Evolutionary conservation across 2,113 vertebrate species (phyloP).

Genomic region (Sapajus apella): DNA sequence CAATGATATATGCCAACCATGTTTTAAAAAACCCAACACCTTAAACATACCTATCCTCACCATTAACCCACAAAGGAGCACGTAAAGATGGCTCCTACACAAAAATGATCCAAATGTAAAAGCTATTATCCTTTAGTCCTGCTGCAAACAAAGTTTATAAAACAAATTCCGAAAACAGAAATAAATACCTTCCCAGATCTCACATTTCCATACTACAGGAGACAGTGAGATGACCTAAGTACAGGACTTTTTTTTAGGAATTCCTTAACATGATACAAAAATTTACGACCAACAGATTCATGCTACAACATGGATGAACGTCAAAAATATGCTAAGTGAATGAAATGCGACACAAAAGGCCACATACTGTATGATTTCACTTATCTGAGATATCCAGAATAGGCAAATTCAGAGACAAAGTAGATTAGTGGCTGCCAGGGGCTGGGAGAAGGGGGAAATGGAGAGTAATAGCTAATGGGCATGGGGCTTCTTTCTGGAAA

Average conservation of each 20-base stretch:
- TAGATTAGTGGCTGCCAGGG: neutral
- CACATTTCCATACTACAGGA: neutral
- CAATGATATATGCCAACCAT: neutral
- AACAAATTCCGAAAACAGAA: slow-evolving; percentile 31
- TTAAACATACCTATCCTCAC: neutral
- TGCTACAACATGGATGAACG: neutral
- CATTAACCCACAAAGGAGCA: neutral
- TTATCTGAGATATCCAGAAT: slow-evolving; percentile 28
- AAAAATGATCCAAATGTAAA: slow-evolving; percentile 23
- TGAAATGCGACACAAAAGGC: neutral
- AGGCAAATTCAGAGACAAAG: slow-evolving; percentile 10
- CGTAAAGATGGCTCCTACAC: neutral
- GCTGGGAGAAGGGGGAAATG: neutral
- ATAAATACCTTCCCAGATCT: neutral
- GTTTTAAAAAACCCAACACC: neutral
- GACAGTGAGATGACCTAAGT: slow-evolving; percentile 18
- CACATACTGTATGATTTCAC: neutral
- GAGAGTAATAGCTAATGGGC: neutral
- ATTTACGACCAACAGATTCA: neutral
- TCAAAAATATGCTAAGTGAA: slow-evolving; percentile 27
- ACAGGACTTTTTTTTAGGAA: neutral
- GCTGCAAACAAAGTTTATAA: neutral
- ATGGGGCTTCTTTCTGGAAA: neutral
- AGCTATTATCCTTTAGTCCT: neutral
- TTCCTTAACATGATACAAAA: neutral